These are phyloP conservation scores for Rhinogobio ventralis DNA, from an alignment of 2,797 vertebrate species.

Conservation along the genomic window DNA sequence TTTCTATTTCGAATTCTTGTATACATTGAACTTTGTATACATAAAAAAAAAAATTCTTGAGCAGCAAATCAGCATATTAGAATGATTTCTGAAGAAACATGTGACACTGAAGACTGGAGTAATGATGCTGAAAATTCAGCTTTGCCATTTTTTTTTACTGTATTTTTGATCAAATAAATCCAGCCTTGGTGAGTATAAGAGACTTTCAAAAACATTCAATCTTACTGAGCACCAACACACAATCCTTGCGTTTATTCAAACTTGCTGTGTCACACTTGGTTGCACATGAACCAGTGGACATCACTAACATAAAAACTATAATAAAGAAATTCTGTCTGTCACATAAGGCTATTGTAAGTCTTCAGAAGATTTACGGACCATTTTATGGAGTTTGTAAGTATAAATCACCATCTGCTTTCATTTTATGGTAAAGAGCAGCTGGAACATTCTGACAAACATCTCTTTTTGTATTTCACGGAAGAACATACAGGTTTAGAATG, in stretches of 20 bases:
- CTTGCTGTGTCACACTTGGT: not conserved
- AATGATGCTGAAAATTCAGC: not conserved
- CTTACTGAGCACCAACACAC: too few relatives aligned
- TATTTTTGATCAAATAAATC: too few relatives aligned
- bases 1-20: not conserved
- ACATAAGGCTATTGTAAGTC: not conserved
- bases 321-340: not conserved
- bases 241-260: not conserved
- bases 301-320: not conserved
- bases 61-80: not conserved
- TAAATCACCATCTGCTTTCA: not conserved
- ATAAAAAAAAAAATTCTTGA: not conserved
- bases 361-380: not conserved
- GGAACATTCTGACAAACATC: constrained; percentile 7
- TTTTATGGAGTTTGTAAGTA: not conserved
- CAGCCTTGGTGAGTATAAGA: too few relatives aligned
- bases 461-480: not conserved
- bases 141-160: too few relatives aligned
- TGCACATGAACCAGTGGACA: not conserved
- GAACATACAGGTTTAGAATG: not conserved
- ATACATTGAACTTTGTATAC: not conserved
- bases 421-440: constrained; percentile 13
- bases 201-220: too few relatives aligned
- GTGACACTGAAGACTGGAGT: not conserved
- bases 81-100: not conserved